Percentiles rank a stretch among this genome's conserved stretches.
Evolutionary conservation across 2,113 vertebrate genomes (phyloP).

Genomic region (Pteronura brasiliensis): DNA sequence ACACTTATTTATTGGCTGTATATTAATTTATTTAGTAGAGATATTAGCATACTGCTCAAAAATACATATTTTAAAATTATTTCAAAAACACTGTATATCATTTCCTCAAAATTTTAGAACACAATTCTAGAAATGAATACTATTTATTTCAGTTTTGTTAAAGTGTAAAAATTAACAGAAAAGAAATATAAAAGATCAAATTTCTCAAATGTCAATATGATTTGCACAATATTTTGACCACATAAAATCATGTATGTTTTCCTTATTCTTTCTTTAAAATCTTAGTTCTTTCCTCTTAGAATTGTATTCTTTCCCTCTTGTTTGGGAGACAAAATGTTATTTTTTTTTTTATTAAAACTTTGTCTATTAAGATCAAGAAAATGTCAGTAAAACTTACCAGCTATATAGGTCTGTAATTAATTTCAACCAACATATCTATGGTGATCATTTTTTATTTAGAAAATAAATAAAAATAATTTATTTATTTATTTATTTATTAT

Average conservation of each 20-base stretch:
- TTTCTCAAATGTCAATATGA: neutral
- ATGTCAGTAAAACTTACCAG: neutral
- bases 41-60: neutral
- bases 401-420: neutral
- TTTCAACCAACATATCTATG: neutral
- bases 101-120: neutral
- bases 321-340: neutral
- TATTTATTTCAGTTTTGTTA: neutral
- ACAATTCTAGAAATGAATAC: neutral
- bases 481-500: no score
- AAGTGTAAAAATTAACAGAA: neutral
- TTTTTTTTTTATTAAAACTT: neutral
- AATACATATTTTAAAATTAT: neutral
- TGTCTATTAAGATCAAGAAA: neutral
- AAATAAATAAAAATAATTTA: no score
- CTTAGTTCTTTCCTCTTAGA: neutral
- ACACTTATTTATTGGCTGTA: neutral
- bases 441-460: neutral
- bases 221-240: neutral
- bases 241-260: neutral
- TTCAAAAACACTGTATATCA: neutral
- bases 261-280: neutral
- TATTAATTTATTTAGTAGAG: neutral
- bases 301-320: neutral
- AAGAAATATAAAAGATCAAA: neutral